Percentiles rank a stretch among this genome's conserved stretches.
phyloP scores from a whole-genome alignment of 2,888 invertebrate genomes.

The Aspidapion aeneum region DNA sequence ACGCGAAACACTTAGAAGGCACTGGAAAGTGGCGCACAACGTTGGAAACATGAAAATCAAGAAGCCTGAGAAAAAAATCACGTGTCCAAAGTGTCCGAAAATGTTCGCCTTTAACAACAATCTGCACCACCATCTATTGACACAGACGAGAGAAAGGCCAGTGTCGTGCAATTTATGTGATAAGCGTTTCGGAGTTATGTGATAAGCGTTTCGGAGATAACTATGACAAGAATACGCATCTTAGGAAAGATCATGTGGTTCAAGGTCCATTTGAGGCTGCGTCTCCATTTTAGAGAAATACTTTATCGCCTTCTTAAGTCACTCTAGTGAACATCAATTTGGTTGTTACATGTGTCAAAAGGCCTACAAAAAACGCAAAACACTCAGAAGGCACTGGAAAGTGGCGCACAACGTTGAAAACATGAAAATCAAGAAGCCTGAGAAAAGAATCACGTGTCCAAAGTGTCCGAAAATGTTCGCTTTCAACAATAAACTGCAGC shows the following conservation, averaged over 20 bases:
- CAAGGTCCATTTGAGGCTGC: neutral
- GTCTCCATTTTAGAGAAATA: no score
- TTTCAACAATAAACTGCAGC: slow-evolving; percentile 35
- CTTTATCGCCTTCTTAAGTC: slow-evolving; percentile 33
- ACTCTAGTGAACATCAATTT: slow-evolving; percentile 35
- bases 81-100: slow-evolving; percentile 34
- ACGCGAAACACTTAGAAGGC: slow-evolving; percentile 34
- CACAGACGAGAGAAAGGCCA: slow-evolving; percentile 37
- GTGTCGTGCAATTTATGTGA: slow-evolving; percentile 34
- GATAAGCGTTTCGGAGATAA: slow-evolving; percentile 34
- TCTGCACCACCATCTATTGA: slow-evolving; percentile 34
- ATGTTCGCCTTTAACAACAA: slow-evolving; percentile 36
- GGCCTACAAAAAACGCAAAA: slow-evolving; percentile 50
- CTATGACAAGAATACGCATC: slow-evolving; percentile 34
- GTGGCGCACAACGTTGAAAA: slow-evolving; percentile 37
- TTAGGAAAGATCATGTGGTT: slow-evolving; percentile 32
- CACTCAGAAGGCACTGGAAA: slow-evolving; percentile 33
- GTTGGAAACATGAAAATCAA: slow-evolving; percentile 39
- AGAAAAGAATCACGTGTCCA: slow-evolving; percentile 38
- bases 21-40: slow-evolving; percentile 32
- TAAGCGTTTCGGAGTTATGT: no score
- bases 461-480: slow-evolving; percentile 35
- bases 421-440: slow-evolving; percentile 37
- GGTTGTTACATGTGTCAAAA: slow-evolving; percentile 50
- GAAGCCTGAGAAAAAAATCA: slow-evolving; percentile 41